Conservation (phyloP, 2,113 vertebrate genomes). For the Phycodurus eques region DNA sequence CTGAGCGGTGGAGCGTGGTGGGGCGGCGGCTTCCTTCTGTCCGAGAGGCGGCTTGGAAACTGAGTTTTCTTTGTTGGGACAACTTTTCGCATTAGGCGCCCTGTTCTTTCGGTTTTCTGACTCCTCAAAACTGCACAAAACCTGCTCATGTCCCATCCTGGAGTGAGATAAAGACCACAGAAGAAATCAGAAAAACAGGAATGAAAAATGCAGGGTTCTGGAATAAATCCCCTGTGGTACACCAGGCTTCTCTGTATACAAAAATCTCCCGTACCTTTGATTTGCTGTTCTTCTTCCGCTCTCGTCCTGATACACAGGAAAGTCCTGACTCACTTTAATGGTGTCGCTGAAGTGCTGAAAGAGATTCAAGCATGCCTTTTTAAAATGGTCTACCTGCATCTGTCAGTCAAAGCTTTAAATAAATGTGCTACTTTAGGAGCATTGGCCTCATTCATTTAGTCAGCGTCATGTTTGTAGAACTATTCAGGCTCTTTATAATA, state of each 20-base stretch:
- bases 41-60: constrained; percentile 64
- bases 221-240: not conserved
- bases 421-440: constrained; percentile 12
- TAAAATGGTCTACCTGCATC: not conserved
- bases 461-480: constrained; percentile 9
- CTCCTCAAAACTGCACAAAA: constrained; percentile 70
- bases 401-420: constrained; percentile 23
- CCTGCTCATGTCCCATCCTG: constrained; percentile 48
- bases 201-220: not conserved
- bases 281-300: constrained; percentile 68
- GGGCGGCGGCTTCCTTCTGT: constrained; percentile 72
- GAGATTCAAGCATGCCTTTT: constrained; percentile 7
- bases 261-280: constrained; percentile 71
- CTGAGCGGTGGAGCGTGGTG: constrained; percentile 78
- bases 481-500: constrained; percentile 19
- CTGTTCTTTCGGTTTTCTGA: constrained; percentile 72
- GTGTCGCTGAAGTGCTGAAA: constrained; percentile 87
- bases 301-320: constrained; percentile 80
- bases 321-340: constrained; percentile 82
- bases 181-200: constrained; percentile 5
- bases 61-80: constrained; percentile 38
- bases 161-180: not conserved
- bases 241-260: not conserved
- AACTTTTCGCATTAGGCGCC: constrained; percentile 47
- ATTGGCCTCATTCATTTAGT: not conserved